phyloP scores from a whole-genome alignment of 2,888 invertebrate species.

The Caenorhabditis sp. region DNA sequence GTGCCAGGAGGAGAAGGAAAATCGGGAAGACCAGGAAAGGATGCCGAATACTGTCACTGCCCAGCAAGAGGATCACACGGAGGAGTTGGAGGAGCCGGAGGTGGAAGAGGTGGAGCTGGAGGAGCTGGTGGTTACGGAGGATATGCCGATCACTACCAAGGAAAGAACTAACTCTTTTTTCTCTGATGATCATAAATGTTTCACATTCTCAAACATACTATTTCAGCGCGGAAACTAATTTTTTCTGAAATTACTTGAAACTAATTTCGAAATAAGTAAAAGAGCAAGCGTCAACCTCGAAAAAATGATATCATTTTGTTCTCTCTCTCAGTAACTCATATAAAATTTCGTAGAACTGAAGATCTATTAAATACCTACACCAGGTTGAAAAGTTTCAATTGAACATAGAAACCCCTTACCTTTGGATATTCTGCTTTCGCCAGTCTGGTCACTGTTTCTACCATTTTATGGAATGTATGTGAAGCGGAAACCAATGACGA shows the following conservation, averaged over 20 bases:
- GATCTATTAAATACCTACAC: too few species aligned
- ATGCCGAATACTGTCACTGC: constrained; percentile 46
- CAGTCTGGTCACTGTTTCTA: constrained; percentile 21
- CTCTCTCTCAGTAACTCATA: too few species aligned
- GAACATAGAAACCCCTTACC: too few species aligned
- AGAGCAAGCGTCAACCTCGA: too few species aligned
- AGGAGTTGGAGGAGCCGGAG: constrained; percentile 18
- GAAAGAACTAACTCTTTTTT: background rate
- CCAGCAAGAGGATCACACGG: constrained; percentile 38
- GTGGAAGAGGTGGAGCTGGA: constrained; percentile 7
- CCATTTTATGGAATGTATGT: constrained; percentile 23
- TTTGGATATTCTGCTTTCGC: constrained; percentile 10
- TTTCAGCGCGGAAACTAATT: too few species aligned
- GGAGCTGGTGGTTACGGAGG: constrained; percentile 32
- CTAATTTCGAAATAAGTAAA: too few species aligned
- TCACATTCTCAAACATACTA: too few species aligned
- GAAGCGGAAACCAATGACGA: constrained; percentile 14
- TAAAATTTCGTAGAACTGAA: too few species aligned
- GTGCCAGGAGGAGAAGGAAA: constrained; percentile 54
- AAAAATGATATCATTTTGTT: too few species aligned
- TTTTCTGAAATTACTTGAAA: too few species aligned
- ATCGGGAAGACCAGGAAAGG: constrained; percentile 47
- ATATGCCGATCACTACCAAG: constrained; percentile 27
- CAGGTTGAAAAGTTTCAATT: too few species aligned
- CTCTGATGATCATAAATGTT: too few species aligned